Evolutionary conservation across 2,888 invertebrate species (phyloP), one percentile per base, ranked within the genome.

Genomic region (Idaea aversata): DNA sequence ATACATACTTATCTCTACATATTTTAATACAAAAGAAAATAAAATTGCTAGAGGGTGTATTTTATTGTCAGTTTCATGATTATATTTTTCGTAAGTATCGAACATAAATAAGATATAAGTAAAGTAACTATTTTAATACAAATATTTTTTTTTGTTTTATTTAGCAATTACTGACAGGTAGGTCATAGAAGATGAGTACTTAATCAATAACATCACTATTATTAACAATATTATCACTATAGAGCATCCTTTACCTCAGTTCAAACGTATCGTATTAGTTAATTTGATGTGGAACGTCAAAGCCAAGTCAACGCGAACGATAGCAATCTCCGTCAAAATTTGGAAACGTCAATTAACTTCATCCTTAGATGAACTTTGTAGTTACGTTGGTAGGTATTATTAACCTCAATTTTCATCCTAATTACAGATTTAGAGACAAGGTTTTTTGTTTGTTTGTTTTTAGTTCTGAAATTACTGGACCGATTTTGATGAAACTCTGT

Each of bases 281-380:
- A 65, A 67, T 66, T 67, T 65, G 69, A 66, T 69, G 61, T 36
- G 67, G 68, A 63, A 66, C 66, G 71, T 68, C 69, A 68, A 65
- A 69, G 57, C 15, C 71, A 69, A 67, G 59, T 57, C 47, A 47
- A 47, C 47, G 47, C 7, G 47, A 47, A 10, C 58, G 63, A 65
- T 63, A 62, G 58, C 64, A 70, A 62, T 59, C 59, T 59, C 57
- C 66, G 66, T 67, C 69, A 66, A 65, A 69, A 65, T 66, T 66
- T 63, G 65, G 65, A 65, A 65, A 69, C 64, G 68, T 65, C 69
- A 69, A 69, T 70, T 47, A 47, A 13, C 47, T 47, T 47, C 7
- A 47, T 47, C 47, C 4, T 47, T 25, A 25, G 47, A 47, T 47
- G 47, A 47, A 47, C 13, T 47, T 10, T 7, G 47, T 47, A 36